Evolutionary conservation across 1,140 invertebrate genomes (phyloP).

Genomic region (Brachionus angularis): DNA sequence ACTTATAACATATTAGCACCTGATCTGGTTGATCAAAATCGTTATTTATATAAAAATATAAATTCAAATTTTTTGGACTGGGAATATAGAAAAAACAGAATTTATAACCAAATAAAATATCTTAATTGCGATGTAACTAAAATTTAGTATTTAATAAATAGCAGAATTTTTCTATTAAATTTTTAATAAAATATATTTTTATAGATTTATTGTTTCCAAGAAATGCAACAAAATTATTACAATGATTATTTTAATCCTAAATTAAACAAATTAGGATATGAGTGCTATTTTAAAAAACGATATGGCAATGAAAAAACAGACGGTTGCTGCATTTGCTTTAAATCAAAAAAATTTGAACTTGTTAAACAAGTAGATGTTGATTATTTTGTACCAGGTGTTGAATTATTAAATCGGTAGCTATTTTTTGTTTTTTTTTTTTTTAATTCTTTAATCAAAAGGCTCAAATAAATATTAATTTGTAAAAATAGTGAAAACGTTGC

Average conservation of each 20-base stretch:
- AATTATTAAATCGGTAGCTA: neutral
- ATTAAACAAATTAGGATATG: neutral
- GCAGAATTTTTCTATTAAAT: neutral
- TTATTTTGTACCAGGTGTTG: slow-evolving; percentile 7
- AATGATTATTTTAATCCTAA: slow-evolving; percentile 4
- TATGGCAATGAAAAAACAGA: neutral
- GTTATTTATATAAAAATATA: slow-evolving; percentile 69
- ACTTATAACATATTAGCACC: slow-evolving; percentile 82
- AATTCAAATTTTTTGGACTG: slow-evolving; percentile 65
- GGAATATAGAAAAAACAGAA: slow-evolving; percentile 65
- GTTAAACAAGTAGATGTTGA: neutral
- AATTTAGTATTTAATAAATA: slow-evolving; percentile 47
- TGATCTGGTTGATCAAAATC: slow-evolving; percentile 69
- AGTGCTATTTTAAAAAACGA: slow-evolving; percentile 7
- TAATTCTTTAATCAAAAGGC: neutral
- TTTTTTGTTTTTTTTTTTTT: neutral
- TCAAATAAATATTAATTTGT: too few relatives aligned
- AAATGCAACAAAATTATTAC: slow-evolving; percentile 29
- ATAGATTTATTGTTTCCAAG: slow-evolving; percentile 43
- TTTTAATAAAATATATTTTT: neutral
- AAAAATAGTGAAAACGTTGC: slow-evolving; percentile 40
- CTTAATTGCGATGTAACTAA: slow-evolving; percentile 73
- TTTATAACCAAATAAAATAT: slow-evolving; percentile 69
- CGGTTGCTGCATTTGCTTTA: slow-evolving; percentile 29
- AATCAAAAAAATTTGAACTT: neutral